phyloP scores from a whole-genome alignment of 1,140 invertebrate genomes.

The Eriocheir sinensis region DNA sequence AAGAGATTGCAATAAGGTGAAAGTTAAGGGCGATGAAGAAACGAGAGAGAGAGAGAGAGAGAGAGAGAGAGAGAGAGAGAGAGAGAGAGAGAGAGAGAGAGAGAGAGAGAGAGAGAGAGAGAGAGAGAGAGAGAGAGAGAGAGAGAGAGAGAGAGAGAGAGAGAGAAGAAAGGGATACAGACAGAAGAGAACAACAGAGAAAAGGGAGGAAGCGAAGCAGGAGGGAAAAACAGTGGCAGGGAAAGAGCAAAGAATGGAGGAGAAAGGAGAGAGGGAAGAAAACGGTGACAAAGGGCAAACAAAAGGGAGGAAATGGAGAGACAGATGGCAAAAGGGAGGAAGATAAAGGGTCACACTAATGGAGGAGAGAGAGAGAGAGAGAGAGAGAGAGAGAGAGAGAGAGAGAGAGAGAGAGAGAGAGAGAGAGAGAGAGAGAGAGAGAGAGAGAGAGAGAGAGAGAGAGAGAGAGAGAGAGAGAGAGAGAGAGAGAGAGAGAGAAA shows the following conservation, averaged over 20 bases:
- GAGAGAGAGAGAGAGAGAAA: too few species aligned
- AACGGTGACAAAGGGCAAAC: background rate
- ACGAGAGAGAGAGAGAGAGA: background rate
- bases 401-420: too few species aligned
- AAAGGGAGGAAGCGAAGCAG: background rate
- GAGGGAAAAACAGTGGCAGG: background rate
- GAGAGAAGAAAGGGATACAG: background rate
- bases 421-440: too few species aligned
- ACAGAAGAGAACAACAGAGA: background rate
- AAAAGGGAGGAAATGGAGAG: background rate
- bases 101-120: too few species aligned
- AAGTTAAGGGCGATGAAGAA: background rate
- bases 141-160: too few species aligned
- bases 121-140: too few species aligned
- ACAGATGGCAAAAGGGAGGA: background rate
- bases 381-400: constrained; percentile 20
- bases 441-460: too few species aligned
- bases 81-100: too few species aligned
- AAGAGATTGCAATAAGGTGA: background rate
- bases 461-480: too few species aligned
- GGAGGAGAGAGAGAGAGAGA: constrained; percentile 23
- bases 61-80: too few species aligned
- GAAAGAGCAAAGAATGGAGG: background rate
- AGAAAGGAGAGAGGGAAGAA: background rate
- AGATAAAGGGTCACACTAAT: too few species aligned